Evolutionary conservation across 2,113 vertebrate species (phyloP), one percentile per base, ranked within the genome.

Genomic region (Nothocercus nigrocapillus): DNA sequence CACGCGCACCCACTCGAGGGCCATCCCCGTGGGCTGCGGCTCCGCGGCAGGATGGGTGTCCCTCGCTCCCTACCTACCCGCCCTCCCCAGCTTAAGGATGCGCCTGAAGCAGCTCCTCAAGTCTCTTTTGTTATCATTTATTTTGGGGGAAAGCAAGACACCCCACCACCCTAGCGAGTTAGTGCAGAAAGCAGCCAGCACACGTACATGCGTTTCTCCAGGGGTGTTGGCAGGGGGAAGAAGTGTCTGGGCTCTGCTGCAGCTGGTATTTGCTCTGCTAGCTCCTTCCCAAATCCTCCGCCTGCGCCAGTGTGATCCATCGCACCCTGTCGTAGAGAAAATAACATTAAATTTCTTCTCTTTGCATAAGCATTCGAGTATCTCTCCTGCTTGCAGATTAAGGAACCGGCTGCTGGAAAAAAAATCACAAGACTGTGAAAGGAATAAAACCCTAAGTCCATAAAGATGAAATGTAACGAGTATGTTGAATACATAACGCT

Each of bases 391-490:
- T 74, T 66, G 51, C 30, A 84, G 72, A 91, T 77, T 82, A 82
- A 92, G 77, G 4, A 17, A 62, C 14, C 0, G 13, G 8, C 51
- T 79, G 75, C 49, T 85, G 22, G 11, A 32, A 62, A 53, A 73
- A 72, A 59, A 68, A 70, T 79, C 75, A 54, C 51, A 77, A 82
- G 25, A 72, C 94, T 59, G 56, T 92, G 80, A 89, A 96, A 96
- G 88, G 80, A 94, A 95, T 97, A 88, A 91, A 95, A 93, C 44
- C 88, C 63, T 81, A 68, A 88, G 90, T 95, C 84, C 90, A 95
- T 97, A 97, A 97, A 94, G 94, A 91, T 93, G 96, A 97, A 96
- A 96, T 95, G 94, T 89, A 97, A 96, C 87, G 76, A 95, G 87
- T 93, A 93, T 89, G 95, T 90, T 81, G 96, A 96, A 97, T 96